Conservation (phyloP, 2,797 vertebrate genomes). For the Hipposideros larvatus region DNA sequence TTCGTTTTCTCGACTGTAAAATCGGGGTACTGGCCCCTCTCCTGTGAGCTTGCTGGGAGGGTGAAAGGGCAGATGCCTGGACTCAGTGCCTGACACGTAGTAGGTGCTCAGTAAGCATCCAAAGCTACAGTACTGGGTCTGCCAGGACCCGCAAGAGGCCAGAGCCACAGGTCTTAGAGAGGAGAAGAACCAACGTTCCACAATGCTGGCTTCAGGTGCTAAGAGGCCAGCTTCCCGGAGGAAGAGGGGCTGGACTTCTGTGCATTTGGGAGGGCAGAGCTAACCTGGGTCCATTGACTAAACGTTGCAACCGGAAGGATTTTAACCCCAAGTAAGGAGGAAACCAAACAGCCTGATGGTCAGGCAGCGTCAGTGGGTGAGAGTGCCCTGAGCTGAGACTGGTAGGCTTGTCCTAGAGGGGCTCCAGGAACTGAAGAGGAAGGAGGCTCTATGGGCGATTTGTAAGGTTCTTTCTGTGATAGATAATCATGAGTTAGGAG, state of each 20-base stretch:
- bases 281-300: too few relatives aligned
- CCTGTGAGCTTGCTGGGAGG: not conserved
- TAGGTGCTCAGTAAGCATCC: not conserved
- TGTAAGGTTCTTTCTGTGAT: not conserved
- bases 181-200: not conserved
- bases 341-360: not conserved
- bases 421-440: not conserved
- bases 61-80: not conserved
- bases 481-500: not conserved
- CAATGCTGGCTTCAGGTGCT: not conserved
- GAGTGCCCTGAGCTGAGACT: fast-evolving
- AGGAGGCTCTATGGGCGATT: fast-evolving
- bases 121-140: not conserved
- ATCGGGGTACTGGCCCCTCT: not conserved
- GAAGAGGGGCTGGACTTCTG: not conserved
- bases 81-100: fast-evolving
- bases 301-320: not conserved
- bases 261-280: not conserved
- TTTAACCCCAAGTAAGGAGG: not conserved
- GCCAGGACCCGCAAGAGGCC: fast-evolving
- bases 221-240: not conserved
- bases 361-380: fast-evolving
- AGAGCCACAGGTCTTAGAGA: fast-evolving
- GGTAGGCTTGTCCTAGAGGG: not conserved
- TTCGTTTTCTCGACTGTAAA: not conserved